Evolutionary conservation across 2,113 vertebrate genomes (phyloP).

Genomic region (Dissostichus mawsoni): DNA sequence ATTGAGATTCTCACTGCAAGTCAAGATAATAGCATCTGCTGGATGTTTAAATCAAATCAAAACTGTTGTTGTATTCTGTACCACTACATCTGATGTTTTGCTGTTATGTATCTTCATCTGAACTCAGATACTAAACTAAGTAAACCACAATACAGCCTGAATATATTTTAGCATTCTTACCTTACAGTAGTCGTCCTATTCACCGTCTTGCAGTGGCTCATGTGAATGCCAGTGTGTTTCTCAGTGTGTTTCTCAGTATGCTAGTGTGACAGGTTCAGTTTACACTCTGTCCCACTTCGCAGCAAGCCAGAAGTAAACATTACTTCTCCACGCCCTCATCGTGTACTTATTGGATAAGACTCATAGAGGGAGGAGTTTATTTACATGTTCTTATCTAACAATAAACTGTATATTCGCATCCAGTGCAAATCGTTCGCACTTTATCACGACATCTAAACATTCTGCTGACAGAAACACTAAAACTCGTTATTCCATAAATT

Average conservation of each 20-base stretch:
- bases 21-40: not conserved
- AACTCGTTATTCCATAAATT: not conserved
- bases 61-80: not conserved
- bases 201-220: slow-evolving; percentile 65
- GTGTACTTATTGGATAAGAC: slow-evolving; percentile 61
- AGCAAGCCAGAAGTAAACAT: slow-evolving; percentile 71
- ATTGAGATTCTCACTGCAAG: not conserved
- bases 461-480: not conserved
- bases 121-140: not conserved
- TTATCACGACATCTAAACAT: too few relatives aligned
- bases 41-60: not conserved
- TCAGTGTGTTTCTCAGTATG: slow-evolving; percentile 17
- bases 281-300: slow-evolving; percentile 74
- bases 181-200: slow-evolving; percentile 58
- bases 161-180: slow-evolving; percentile 50
- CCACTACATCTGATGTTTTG: not conserved
- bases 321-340: slow-evolving; percentile 55
- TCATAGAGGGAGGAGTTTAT: slow-evolving; percentile 45
- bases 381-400: not conserved
- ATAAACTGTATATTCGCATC: too few relatives aligned
- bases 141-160: not conserved
- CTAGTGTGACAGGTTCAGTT: slow-evolving; percentile 51
- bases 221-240: slow-evolving; percentile 29
- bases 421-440: too few relatives aligned
- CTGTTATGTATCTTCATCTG: not conserved